These are phyloP conservation scores for Hyles lineata DNA, from an alignment of 2,888 invertebrate species.

Conservation along the genomic window DNA sequence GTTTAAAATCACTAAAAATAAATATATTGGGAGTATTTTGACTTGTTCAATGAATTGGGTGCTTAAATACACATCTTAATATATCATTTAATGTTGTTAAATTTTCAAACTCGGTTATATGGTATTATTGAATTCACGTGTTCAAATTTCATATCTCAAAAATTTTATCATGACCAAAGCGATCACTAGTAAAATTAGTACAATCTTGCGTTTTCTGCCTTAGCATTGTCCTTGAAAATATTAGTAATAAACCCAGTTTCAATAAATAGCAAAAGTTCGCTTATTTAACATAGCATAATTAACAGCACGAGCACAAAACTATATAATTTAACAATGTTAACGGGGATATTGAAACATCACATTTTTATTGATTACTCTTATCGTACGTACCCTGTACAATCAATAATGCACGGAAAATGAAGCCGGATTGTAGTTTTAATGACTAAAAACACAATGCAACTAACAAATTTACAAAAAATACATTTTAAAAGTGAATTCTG, in stretches of 20 bases:
- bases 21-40: background rate
- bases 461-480: too few species aligned
- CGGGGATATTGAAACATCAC: too few species aligned
- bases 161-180: conserved; percentile 7
- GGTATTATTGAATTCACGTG: conserved; percentile 2
- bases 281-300: background rate
- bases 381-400: too few species aligned
- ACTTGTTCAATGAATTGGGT: background rate
- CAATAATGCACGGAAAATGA: too few species aligned
- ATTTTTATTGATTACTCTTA: too few species aligned
- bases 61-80: background rate
- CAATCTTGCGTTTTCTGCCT: conserved; percentile 3
- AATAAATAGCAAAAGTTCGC: background rate
- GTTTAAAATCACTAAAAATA: background rate
- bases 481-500: background rate
- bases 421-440: too few species aligned
- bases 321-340: too few species aligned
- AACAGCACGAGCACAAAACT: background rate
- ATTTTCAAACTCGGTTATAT: background rate
- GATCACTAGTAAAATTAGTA: background rate
- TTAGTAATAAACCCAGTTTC: background rate
- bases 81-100: background rate
- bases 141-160: conserved; percentile 16
- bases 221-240: conserved; percentile 6
- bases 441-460: too few species aligned